phyloP scores from a whole-genome alignment of 2,113 vertebrate genomes.

The Ptyas mucosa region DNA sequence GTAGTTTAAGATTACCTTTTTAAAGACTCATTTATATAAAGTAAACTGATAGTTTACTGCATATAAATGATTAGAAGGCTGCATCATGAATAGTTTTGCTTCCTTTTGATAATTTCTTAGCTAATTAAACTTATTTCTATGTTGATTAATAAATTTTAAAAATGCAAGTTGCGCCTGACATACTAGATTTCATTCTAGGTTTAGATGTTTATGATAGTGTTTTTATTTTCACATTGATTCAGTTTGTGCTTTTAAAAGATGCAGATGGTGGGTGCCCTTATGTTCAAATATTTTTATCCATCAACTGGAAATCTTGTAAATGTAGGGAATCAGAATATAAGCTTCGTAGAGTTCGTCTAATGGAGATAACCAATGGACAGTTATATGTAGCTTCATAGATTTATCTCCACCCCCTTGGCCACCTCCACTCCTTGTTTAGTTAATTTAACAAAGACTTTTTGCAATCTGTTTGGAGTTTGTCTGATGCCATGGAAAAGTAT shows the following conservation, averaged over 20 bases:
- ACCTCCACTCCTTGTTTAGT: conserved; percentile 73
- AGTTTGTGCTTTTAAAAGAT: conserved; percentile 53
- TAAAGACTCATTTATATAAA: conserved; percentile 19
- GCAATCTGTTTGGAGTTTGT: conserved; percentile 82
- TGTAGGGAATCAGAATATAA: conserved; percentile 39
- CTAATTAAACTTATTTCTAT: conserved; percentile 24
- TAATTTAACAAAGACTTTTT: conserved; percentile 81
- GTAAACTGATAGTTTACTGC: not conserved
- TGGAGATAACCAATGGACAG: conserved; percentile 60
- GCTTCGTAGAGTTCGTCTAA: conserved; percentile 55
- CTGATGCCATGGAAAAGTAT: conserved; percentile 84
- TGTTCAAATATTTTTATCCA: conserved; percentile 16
- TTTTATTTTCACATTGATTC: conserved; percentile 56
- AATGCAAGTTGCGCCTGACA: conserved; percentile 39
- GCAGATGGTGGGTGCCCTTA: conserved; percentile 50
- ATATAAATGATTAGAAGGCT: not conserved
- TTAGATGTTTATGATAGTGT: conserved; percentile 39
- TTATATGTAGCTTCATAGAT: conserved; percentile 68
- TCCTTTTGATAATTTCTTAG: conserved; percentile 39
- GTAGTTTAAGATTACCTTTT: not conserved
- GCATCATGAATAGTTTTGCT: conserved; percentile 32
- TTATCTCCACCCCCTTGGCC: conserved; percentile 60
- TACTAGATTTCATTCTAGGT: conserved; percentile 41
- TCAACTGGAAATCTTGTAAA: conserved; percentile 30
- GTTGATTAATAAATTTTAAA: conserved; percentile 6